These are phyloP conservation scores for Synanthedon formicaeformis DNA, from an alignment of 2,888 invertebrate species.

Conservation along the genomic window DNA sequence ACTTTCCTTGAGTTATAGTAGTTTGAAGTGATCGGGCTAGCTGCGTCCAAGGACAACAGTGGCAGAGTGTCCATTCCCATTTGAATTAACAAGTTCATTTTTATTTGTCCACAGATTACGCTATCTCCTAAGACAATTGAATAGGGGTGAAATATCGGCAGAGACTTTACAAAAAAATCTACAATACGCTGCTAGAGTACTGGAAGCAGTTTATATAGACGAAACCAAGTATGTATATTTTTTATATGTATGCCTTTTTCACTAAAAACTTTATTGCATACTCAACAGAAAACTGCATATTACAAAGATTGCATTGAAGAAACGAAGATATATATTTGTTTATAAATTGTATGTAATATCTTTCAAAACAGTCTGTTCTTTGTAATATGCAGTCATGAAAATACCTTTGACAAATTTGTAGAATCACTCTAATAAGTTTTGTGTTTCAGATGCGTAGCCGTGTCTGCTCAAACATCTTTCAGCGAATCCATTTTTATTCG, in stretches of 20 bases:
- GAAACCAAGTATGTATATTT: conserved; percentile 86
- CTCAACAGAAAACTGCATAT: conserved; percentile 2
- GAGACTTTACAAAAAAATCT: conserved; percentile 92
- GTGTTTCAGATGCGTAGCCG: conserved; percentile 56
- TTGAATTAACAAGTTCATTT: conserved; percentile 3
- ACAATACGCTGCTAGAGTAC: conserved; percentile 91
- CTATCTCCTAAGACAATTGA: conserved; percentile 88
- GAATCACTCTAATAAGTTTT: conserved; percentile 40
- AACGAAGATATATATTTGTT: background rate
- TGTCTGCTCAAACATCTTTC: conserved; percentile 5
- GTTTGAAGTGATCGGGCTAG: too few species aligned
- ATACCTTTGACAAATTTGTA: conserved; percentile 13
- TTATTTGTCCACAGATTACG: conserved; percentile 80
- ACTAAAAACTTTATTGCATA: background rate
- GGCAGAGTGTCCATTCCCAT: too few species aligned
- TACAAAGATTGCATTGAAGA: conserved; percentile 2
- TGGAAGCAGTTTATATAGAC: conserved; percentile 93
- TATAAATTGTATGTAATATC: too few species aligned
- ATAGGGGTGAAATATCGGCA: conserved; percentile 87
- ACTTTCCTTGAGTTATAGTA: too few species aligned
- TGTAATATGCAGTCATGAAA: conserved; percentile 20
- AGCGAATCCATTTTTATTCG: background rate
- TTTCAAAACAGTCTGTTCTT: conserved; percentile 4
- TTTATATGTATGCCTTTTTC: background rate
- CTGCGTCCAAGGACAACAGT: too few species aligned